Percentiles rank a stretch among this genome's conserved stretches.
phyloP scores from a whole-genome alignment of 2,888 invertebrate genomes.

The Junonia oenone region DNA sequence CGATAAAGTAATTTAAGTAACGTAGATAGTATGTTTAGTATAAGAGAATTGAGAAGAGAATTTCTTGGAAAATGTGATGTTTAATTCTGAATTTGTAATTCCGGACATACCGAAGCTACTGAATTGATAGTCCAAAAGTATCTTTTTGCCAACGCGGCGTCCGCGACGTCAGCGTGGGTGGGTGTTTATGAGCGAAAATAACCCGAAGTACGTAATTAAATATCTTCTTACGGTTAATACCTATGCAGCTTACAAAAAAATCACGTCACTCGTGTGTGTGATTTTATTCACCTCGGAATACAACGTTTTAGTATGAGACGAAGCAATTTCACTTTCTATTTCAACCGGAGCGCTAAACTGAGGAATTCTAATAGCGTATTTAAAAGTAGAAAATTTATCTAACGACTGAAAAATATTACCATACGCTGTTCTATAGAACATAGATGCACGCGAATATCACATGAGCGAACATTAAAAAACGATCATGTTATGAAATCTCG shows the following conservation, averaged over 20 bases:
- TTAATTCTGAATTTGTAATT: not conserved
- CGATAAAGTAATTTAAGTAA: not conserved
- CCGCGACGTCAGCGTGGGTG: not conserved
- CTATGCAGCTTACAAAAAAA: not conserved
- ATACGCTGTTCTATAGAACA: not conserved
- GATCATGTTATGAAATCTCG: too few relatives aligned
- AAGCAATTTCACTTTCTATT: slow-evolving; percentile 10
- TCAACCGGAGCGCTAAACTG: not conserved
- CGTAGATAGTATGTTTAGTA: too few relatives aligned
- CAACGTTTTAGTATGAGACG: not conserved
- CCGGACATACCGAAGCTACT: not conserved
- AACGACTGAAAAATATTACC: not conserved
- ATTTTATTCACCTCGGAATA: not conserved
- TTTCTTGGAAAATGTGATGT: too few relatives aligned
- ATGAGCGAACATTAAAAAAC: too few relatives aligned
- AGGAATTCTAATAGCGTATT: slow-evolving; percentile 3
- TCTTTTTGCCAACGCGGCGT: slow-evolving; percentile 11
- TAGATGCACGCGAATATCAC: too few relatives aligned
- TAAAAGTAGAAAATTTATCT: slow-evolving; percentile 2
- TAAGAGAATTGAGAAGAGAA: too few relatives aligned
- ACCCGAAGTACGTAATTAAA: not conserved
- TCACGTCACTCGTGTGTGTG: not conserved
- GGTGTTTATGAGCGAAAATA: slow-evolving; percentile 2
- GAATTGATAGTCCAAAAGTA: not conserved
- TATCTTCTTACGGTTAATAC: not conserved